These are phyloP conservation scores for Enhydra lutris DNA, from an alignment of 2,113 vertebrate genomes.

Conservation along the genomic window DNA sequence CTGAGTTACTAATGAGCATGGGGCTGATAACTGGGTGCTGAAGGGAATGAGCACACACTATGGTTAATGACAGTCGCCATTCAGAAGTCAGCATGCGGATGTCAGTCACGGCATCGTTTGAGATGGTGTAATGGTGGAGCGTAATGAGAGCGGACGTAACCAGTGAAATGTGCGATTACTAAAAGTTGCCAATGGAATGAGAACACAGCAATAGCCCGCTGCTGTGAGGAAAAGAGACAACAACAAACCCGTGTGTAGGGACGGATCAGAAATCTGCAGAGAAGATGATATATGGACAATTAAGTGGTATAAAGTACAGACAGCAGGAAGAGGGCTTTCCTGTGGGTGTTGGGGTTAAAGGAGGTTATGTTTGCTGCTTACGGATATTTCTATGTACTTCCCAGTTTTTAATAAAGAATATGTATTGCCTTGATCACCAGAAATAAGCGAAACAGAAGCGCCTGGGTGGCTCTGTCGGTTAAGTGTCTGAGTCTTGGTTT, in stretches of 20 bases:
- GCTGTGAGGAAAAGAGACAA: background rate
- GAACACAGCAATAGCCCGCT: background rate
- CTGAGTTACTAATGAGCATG: background rate
- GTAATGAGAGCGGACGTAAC: background rate
- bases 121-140: too few relatives aligned
- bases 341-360: background rate
- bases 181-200: background rate
- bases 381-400: background rate
- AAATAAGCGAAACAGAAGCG: background rate
- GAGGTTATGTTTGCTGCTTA: background rate
- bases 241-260: rapidly evolving
- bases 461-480: background rate
- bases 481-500: background rate
- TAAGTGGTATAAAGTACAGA: background rate
- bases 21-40: background rate
- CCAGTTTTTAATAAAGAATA: background rate
- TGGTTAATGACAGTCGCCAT: background rate
- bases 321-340: background rate
- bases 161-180: background rate
- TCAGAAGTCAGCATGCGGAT: background rate
- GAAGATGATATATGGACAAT: background rate
- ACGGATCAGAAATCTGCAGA: background rate
- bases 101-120: background rate
- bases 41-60: background rate
- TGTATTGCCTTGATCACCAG: background rate